These are phyloP conservation scores for Oreochromis mossambicus DNA, from an alignment of 2,797 vertebrate genomes.

Conservation along the genomic window DNA sequence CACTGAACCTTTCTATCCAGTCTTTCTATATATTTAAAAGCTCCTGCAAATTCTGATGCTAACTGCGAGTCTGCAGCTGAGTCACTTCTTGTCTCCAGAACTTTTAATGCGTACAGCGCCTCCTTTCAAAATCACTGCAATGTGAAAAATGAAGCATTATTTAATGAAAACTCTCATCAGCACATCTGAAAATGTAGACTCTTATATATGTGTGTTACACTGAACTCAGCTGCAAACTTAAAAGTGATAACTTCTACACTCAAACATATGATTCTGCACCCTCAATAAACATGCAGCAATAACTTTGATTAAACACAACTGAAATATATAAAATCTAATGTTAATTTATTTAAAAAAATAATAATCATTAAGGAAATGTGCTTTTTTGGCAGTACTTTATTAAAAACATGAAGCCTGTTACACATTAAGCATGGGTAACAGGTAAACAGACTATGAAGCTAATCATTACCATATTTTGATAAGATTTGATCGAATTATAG, in stretches of 20 bases:
- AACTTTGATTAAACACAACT: not conserved
- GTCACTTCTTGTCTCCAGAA: not conserved
- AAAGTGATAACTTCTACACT: not conserved
- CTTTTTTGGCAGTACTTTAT: not conserved
- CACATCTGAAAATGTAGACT: not conserved
- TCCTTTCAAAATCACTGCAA: not conserved
- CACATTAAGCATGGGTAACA: not conserved
- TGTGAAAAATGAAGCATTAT: not conserved
- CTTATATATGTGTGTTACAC: not conserved
- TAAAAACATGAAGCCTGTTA: not conserved
- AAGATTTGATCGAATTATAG: not conserved
- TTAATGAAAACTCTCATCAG: accelerated
- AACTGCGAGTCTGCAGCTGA: not conserved
- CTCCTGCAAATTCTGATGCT: not conserved
- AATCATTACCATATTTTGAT: not conserved
- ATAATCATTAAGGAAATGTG: accelerated
- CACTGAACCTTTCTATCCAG: not conserved
- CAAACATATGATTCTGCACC: not conserved
- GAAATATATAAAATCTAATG: accelerated
- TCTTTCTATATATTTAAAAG: not conserved
- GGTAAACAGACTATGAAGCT: not conserved
- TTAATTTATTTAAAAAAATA: accelerated
- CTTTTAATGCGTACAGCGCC: accelerated
- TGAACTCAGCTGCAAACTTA: not conserved
- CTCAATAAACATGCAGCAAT: not conserved